Evolutionary conservation across 2,113 vertebrate genomes (phyloP).

Genomic region (Gadus chalcogrammus): DNA sequence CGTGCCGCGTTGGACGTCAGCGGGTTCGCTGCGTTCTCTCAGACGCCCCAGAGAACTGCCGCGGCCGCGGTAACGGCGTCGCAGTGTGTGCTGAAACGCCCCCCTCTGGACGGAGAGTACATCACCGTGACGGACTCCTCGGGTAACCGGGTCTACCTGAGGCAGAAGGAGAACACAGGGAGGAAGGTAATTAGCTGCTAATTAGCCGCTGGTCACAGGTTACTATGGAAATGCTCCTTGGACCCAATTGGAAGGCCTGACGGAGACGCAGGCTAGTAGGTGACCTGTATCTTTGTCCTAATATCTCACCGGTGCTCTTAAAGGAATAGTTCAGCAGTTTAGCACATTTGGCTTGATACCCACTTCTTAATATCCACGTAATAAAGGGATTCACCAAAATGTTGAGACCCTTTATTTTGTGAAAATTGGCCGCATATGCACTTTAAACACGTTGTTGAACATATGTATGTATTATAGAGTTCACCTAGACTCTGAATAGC

Average conservation of each 20-base stretch:
- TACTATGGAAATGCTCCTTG: not conserved
- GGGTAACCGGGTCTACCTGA: constrained; percentile 84
- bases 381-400: too few species aligned
- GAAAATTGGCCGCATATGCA: too few species aligned
- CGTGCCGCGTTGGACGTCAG: constrained; percentile 62
- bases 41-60: constrained; percentile 38
- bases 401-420: too few species aligned
- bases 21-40: constrained; percentile 51
- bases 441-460: too few species aligned
- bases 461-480: too few species aligned
- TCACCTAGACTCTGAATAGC: too few species aligned
- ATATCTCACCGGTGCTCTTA: too few species aligned
- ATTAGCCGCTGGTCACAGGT: not conserved
- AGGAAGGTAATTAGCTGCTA: constrained; percentile 43
- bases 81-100: constrained; percentile 72
- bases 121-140: constrained; percentile 83
- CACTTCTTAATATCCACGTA: too few species aligned
- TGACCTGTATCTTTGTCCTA: too few species aligned
- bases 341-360: too few species aligned
- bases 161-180: constrained; percentile 68
- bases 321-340: too few species aligned
- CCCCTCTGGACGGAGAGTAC: constrained; percentile 86
- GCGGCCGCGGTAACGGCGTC: not conserved
- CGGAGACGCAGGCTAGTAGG: too few species aligned
- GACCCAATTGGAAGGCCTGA: not conserved